Evolutionary conservation across 64 coral and sea anemone species (phyloP), one percentile per base, ranked within the genome.

Genomic region (Orbicella faveolata): DNA sequence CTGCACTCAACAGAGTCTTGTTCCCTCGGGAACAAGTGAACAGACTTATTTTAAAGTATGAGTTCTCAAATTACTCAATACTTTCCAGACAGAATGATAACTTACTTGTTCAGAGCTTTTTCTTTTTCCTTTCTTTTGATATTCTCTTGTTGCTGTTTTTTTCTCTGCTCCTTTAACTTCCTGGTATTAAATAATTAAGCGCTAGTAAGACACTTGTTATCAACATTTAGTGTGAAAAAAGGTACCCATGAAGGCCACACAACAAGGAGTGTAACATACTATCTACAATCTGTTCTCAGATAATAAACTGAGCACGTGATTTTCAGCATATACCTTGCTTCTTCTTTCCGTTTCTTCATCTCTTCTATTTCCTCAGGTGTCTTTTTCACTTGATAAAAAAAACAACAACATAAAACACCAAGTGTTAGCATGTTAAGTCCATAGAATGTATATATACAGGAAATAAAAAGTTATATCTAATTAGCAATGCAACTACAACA

Each of bases 81-180:
- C 55, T 59, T 59, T 59, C 55, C 55, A 10, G 1, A 59, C 9
- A 14, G 11, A 9, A 51, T 15, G 2, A 64, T 36, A 0, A 75
- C 81, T 51, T 92, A 96, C 94, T 90, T 96, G 89, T 99, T 87
- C 11, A 91, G 30, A 52, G 93, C 97, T 55, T 99, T 99, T 73
- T 93, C 97, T 37, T 90, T 95, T 77, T 93, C 77, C 57, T 99
- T 99, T 33, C 94, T 93, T 63, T 96, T 99, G 5, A 99, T 86
- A 87, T 99, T 99, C 41, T 95, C 91, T 63, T 99, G 88, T 64
- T 99, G 97, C 16, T 92, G 72, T 79, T 93, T 95, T 36, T 93
- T 92, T 25, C 97, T 85, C 76, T 75, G 76, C 85, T 99, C 97
- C 51, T 99, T 99, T 73, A 99, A 76, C 75, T 93, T 90, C 41